Conservation (phyloP, 2,797 vertebrate species). For the Perodicticus potto region DNA sequence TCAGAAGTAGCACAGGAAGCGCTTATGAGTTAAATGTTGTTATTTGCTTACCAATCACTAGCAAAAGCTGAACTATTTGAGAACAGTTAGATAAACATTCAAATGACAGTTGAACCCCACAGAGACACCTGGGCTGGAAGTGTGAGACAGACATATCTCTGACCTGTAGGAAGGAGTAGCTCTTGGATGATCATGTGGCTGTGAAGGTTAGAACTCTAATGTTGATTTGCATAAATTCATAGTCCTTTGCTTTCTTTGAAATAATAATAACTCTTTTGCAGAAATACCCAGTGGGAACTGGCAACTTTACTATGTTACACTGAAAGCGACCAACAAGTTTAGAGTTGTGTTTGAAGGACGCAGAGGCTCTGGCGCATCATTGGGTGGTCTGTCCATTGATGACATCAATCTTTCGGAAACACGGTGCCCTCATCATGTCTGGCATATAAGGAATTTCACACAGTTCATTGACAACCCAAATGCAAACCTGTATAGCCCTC, state of each 20-base stretch:
- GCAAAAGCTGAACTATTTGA: neutral
- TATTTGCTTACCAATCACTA: neutral
- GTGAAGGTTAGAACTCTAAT: neutral
- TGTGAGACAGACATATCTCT: neutral
- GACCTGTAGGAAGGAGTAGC: neutral
- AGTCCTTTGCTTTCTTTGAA: neutral
- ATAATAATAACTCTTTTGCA: constrained; percentile 79
- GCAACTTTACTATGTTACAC: constrained; percentile 92
- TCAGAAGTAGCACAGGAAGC: neutral
- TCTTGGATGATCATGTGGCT: neutral
- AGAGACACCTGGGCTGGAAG: neutral
- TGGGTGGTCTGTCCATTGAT: constrained; percentile 94
- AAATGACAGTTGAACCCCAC: neutral
- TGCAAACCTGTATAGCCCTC: constrained; percentile 90
- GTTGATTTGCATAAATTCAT: neutral
- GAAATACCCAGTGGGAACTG: constrained; percentile 89
- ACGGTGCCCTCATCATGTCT: constrained; percentile 93
- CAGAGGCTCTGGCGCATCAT: constrained; percentile 81
- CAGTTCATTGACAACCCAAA: constrained; percentile 76
- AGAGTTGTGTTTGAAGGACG: constrained; percentile 92
- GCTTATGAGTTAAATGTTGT: neutral
- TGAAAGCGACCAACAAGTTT: constrained; percentile 91
- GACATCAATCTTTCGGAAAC: constrained; percentile 97
- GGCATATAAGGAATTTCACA: constrained; percentile 94
- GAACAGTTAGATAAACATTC: neutral